These are phyloP conservation scores for Spongilla lacustris DNA, from an alignment of 37 sponge, comb jelly and placozoan genomes.

Conservation along the genomic window DNA sequence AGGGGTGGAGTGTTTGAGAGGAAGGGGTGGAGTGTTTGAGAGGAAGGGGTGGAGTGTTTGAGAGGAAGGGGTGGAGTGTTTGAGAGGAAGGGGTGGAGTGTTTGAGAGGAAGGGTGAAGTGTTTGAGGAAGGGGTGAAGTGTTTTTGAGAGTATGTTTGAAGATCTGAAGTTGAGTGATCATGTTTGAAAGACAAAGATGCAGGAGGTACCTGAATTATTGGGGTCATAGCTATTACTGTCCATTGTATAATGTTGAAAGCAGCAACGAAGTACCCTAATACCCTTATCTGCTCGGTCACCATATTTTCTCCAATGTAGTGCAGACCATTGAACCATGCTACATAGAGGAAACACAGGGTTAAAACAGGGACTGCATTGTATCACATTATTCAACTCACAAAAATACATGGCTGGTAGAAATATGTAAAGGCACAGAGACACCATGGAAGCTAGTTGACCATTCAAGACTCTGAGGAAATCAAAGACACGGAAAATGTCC, in stretches of 20 bases:
- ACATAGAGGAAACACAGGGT: too few relatives aligned
- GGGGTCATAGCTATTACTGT: not conserved
- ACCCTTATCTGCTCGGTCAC: not conserved
- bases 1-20: too few relatives aligned
- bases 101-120: too few relatives aligned
- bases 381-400: slow-evolving; percentile 12
- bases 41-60: too few relatives aligned
- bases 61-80: too few relatives aligned
- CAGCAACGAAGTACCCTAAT: not conserved
- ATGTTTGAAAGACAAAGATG: too few relatives aligned
- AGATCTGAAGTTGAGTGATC: too few relatives aligned
- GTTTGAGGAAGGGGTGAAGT: too few relatives aligned
- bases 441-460: slow-evolving; percentile 10
- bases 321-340: not conserved
- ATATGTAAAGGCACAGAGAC: slow-evolving; percentile 34
- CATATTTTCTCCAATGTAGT: not conserved
- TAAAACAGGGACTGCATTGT: too few relatives aligned
- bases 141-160: too few relatives aligned
- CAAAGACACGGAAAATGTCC: slow-evolving; percentile 22
- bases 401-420: slow-evolving; percentile 4
- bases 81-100: too few relatives aligned
- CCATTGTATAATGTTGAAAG: slow-evolving; percentile 27
- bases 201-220: slow-evolving; percentile 48
- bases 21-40: too few relatives aligned
- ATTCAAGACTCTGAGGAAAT: slow-evolving; percentile 39